Conservation (phyloP, 2,888 invertebrate species). For the Selenia dentaria region DNA sequence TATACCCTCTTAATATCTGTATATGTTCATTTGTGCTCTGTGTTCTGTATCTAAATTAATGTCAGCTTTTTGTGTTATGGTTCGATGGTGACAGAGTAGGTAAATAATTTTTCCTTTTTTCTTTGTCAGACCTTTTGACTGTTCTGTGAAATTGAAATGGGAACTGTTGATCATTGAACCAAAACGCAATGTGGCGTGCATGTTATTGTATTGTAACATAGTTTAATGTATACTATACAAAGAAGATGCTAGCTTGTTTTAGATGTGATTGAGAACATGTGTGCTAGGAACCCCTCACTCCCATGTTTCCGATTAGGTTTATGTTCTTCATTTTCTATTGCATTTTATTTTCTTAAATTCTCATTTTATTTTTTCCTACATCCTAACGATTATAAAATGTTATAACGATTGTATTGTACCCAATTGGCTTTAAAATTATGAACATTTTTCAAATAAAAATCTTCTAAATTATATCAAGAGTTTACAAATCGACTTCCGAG, state of each 20-base stretch:
- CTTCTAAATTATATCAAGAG: slow-evolving; percentile 30
- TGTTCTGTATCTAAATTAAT: slow-evolving; percentile 81
- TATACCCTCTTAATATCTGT: slow-evolving; percentile 73
- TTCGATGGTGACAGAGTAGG: slow-evolving; percentile 70
- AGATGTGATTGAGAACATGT: slow-evolving; percentile 77
- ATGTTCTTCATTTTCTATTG: slow-evolving; percentile 48
- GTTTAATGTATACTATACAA: slow-evolving; percentile 71
- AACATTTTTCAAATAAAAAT: slow-evolving; percentile 34
- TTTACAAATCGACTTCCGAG: slow-evolving; percentile 48
- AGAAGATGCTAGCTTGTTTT: slow-evolving; percentile 80
- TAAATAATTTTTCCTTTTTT: slow-evolving; percentile 41
- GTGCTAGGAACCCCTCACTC: slow-evolving; percentile 75
- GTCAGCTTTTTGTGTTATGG: slow-evolving; percentile 83
- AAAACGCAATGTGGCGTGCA: slow-evolving; percentile 81
- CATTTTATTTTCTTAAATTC: slow-evolving; percentile 45
- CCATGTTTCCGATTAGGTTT: slow-evolving; percentile 67
- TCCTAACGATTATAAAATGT: slow-evolving; percentile 26
- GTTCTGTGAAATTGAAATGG: slow-evolving; percentile 41
- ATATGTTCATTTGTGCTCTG: slow-evolving; percentile 83
- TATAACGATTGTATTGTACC: slow-evolving; percentile 39
- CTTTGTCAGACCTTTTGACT: slow-evolving; percentile 33
- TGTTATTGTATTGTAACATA: slow-evolving; percentile 80
- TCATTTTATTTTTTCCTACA: slow-evolving; percentile 42
- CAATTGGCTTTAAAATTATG: slow-evolving; percentile 59
- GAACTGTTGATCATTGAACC: slow-evolving; percentile 74